Evolutionary conservation across 2,113 vertebrate species (phyloP).

Genomic region (Tupaia chinensis): DNA sequence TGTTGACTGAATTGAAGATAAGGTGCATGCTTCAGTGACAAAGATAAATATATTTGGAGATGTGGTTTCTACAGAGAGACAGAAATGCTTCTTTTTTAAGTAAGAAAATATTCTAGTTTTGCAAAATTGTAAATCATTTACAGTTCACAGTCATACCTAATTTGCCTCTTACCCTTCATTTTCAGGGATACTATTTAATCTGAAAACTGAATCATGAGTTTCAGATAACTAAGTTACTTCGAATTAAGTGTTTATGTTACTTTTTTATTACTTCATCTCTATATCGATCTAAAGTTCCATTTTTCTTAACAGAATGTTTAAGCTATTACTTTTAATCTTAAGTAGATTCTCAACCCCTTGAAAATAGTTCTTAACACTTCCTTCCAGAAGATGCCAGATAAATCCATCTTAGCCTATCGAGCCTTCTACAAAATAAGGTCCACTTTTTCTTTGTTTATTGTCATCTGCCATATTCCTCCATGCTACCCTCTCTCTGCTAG

Average conservation of each 20-base stretch:
- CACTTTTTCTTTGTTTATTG: background rate
- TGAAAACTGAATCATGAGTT: constrained; percentile 37
- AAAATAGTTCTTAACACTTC: background rate
- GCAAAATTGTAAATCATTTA: constrained; percentile 41
- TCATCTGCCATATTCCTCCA: background rate
- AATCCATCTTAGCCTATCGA: background rate
- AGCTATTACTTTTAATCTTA: background rate
- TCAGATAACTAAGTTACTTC: constrained; percentile 9
- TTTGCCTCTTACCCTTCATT: constrained; percentile 41
- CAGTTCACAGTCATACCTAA: constrained; percentile 12
- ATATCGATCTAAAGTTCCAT: background rate
- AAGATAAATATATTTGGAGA: constrained; percentile 65
- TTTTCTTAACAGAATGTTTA: background rate
- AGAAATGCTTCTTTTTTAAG: background rate
- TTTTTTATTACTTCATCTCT: background rate
- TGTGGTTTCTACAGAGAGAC: background rate
- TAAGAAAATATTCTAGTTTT: background rate
- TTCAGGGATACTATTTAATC: constrained; percentile 46
- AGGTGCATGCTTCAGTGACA: constrained; percentile 57
- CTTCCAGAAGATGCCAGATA: background rate
- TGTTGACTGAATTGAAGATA: constrained; percentile 14
- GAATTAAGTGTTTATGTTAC: constrained; percentile 9
- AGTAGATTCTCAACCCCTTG: background rate
- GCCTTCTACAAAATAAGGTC: background rate
- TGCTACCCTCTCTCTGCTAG: background rate